Evolutionary conservation across 2,888 invertebrate genomes (phyloP).

Genomic region (Netelia fuscicornis): DNA sequence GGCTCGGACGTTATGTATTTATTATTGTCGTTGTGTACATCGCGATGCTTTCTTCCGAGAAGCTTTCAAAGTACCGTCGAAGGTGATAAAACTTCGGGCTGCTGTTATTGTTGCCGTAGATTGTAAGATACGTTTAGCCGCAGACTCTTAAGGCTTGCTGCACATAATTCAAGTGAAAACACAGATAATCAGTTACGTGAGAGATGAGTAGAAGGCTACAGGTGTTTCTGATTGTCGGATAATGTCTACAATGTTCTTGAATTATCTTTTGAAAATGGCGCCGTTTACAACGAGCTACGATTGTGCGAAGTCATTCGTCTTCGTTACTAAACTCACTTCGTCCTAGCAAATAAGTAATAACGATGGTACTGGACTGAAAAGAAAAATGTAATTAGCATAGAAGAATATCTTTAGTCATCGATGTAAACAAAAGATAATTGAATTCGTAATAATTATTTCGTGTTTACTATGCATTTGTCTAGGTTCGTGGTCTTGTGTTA

Average conservation of each 20-base stretch:
- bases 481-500: constrained; percentile 20
- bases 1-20: background rate
- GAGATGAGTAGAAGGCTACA: constrained; percentile 16
- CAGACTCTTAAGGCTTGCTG: background rate
- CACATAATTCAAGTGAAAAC: constrained; percentile 13
- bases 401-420: background rate
- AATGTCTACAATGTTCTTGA: background rate
- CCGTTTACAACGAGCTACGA: background rate
- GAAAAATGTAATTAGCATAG: background rate
- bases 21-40: constrained; percentile 27
- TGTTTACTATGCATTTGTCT: background rate
- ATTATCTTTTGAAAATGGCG: background rate
- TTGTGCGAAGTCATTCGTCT: background rate
- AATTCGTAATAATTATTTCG: too few species aligned
- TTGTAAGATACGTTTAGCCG: background rate
- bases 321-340: background rate
- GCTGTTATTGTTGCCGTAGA: background rate
- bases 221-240: constrained; percentile 22
- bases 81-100: background rate
- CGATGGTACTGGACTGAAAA: too few species aligned
- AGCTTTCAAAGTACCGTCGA: constrained; percentile 36
- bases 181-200: constrained; percentile 9
- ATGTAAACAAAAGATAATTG: background rate
- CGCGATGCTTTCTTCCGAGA: constrained; percentile 53
- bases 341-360: background rate